A percentile compares a stretch with the other conserved stretches of the same genome.
Conservation (phyloP, 2,888 invertebrate species). For the Mycalesis mineus region DNA sequence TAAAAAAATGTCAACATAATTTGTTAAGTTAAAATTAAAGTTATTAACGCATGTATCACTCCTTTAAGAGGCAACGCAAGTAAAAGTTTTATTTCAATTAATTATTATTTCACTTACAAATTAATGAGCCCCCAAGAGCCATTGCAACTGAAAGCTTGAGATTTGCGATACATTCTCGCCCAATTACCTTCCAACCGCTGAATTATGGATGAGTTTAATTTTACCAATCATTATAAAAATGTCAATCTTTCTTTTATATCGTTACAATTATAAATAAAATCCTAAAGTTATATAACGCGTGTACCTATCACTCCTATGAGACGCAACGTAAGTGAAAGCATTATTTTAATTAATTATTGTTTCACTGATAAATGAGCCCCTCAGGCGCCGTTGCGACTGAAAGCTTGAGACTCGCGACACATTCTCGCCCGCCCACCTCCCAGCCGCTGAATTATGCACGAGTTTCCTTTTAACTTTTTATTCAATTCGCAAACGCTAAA, state of each 20-base stretch:
- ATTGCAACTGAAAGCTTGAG: slow-evolving; percentile 57
- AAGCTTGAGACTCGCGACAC: slow-evolving; percentile 62
- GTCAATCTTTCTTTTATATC: no score
- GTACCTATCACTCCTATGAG: neutral
- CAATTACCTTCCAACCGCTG: slow-evolving; percentile 52
- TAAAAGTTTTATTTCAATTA: slow-evolving; percentile 66
- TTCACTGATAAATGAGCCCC: slow-evolving; percentile 63
- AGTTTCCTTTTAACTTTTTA: slow-evolving; percentile 52
- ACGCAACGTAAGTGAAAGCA: slow-evolving; percentile 46
- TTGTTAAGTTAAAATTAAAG: no score
- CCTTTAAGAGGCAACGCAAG: slow-evolving; percentile 29
- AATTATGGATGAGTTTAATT: slow-evolving; percentile 55
- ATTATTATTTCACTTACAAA: slow-evolving; percentile 64
- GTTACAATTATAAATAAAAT: no score
- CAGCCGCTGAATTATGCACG: slow-evolving; percentile 61
- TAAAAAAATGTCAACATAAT: no score
- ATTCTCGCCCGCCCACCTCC: slow-evolving; percentile 47
- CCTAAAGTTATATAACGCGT: neutral
- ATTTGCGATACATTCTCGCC: slow-evolving; percentile 54
- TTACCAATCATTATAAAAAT: no score
- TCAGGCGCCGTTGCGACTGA: slow-evolving; percentile 52
- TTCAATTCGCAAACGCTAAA: slow-evolving; percentile 40
- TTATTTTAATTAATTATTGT: slow-evolving; percentile 69
- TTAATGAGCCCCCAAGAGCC: slow-evolving; percentile 61
- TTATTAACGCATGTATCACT: neutral